Conservation (phyloP, 1,140 invertebrate genomes). For the Sogatella furcifera region DNA sequence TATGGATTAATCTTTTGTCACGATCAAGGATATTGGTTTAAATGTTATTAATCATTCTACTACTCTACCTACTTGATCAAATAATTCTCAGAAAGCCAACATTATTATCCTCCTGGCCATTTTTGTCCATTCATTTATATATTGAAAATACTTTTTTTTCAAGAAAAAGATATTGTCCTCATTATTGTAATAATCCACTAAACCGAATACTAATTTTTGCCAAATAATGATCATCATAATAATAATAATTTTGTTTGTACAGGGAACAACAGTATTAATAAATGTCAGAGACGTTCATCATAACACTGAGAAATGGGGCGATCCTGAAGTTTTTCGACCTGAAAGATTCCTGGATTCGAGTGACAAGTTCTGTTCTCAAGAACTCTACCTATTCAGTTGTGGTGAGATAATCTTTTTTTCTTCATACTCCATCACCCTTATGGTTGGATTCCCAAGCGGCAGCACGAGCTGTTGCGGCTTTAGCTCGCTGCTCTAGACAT, state of each 20-base stretch:
- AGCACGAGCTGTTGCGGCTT: no score
- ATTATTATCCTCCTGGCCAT: background rate
- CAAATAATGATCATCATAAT: no score
- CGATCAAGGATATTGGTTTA: background rate
- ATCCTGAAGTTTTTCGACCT: conserved; percentile 57
- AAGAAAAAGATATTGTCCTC: no score
- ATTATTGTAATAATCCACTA: no score
- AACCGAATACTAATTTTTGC: no score
- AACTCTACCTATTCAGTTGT: conserved; percentile 54
- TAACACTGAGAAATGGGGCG: conserved; percentile 47
- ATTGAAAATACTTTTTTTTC: no score
- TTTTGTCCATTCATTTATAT: no score
- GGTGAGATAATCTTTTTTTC: conserved; percentile 35
- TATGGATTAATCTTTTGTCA: background rate
- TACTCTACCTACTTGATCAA: background rate
- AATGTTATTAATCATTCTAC: background rate
- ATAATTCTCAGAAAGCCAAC: background rate
- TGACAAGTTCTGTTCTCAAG: conserved; percentile 36
- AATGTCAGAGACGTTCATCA: conserved; percentile 51
- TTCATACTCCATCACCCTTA: no score
- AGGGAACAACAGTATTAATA: conserved; percentile 48
- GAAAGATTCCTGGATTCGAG: conserved; percentile 49
- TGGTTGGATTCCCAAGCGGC: no score
- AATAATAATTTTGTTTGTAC: background rate
- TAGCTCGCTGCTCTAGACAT: no score